phyloP scores from a whole-genome alignment of 2,797 vertebrate species.

The Phalloptychus januarius region DNA sequence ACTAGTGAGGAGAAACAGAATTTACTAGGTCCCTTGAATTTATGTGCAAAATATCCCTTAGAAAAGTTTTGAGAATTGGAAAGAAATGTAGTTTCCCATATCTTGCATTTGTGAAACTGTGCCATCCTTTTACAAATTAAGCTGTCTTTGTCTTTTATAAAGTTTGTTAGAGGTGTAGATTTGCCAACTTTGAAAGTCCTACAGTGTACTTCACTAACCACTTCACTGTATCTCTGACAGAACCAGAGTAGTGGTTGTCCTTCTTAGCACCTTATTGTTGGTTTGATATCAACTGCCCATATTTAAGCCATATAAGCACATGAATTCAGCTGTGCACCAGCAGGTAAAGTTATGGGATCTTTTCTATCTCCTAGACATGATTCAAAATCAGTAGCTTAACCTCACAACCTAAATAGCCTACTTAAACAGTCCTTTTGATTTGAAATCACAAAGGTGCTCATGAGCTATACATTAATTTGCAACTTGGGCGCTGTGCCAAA shows the following conservation, averaged over 20 bases:
- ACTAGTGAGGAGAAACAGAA: neutral
- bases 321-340: neutral
- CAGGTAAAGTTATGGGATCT: conserved; percentile 13
- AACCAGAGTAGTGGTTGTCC: neutral
- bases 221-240: neutral
- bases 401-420: conserved; percentile 47
- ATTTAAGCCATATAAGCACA: neutral
- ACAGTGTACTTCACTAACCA: neutral
- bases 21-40: neutral
- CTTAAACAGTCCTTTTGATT: conserved; percentile 58
- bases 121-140: neutral
- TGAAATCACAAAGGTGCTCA: conserved; percentile 61
- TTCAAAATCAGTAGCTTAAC: conserved; percentile 49
- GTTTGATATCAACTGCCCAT: neutral
- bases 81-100: neutral
- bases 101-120: neutral
- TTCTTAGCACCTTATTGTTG: neutral
- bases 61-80: neutral
- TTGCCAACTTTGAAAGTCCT: neutral
- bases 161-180: neutral
- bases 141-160: neutral
- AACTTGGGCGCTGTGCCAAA: conserved; percentile 55
- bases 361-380: conserved; percentile 46
- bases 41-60: neutral
- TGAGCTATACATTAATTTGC: conserved; percentile 68